A percentile compares a stretch with the other conserved stretches of the same genome.
Conservation (phyloP, 2,113 vertebrate genomes). For the Lasiurus cinereus region DNA sequence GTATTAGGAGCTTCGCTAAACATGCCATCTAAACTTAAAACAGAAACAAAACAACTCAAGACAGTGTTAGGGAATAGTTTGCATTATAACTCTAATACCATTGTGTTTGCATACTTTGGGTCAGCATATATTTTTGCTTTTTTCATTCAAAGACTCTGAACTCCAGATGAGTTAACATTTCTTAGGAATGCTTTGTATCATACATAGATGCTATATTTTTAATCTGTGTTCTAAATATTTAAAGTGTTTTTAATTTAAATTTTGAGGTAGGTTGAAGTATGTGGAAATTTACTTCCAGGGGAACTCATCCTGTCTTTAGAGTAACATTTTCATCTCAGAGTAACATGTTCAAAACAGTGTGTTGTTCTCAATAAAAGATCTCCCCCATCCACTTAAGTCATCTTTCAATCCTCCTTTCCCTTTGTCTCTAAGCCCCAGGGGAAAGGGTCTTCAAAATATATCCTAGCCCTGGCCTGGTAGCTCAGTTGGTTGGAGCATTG, state of each 20-base stretch:
- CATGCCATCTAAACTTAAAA: background rate
- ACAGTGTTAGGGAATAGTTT: background rate
- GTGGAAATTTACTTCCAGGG: background rate
- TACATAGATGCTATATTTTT: background rate
- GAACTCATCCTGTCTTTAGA: background rate
- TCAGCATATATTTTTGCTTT: background rate
- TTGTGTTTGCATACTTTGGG: background rate
- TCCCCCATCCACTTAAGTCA: no score
- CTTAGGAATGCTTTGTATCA: background rate
- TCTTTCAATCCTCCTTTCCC: background rate
- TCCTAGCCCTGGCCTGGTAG: background rate
- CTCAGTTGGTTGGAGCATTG: background rate
- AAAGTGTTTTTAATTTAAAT: constrained; percentile 16
- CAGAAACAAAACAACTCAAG: background rate
- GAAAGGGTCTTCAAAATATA: background rate
- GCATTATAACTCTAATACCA: background rate
- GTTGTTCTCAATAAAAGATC: background rate
- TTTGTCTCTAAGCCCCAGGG: background rate
- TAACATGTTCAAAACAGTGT: background rate
- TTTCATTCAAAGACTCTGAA: background rate
- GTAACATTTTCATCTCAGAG: no score
- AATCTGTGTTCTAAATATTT: background rate
- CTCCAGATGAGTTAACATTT: background rate
- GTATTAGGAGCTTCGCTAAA: background rate
- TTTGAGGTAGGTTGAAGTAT: background rate